phyloP scores from a whole-genome alignment of 2,888 invertebrate species.

The Lasioglossum villosulum region DNA sequence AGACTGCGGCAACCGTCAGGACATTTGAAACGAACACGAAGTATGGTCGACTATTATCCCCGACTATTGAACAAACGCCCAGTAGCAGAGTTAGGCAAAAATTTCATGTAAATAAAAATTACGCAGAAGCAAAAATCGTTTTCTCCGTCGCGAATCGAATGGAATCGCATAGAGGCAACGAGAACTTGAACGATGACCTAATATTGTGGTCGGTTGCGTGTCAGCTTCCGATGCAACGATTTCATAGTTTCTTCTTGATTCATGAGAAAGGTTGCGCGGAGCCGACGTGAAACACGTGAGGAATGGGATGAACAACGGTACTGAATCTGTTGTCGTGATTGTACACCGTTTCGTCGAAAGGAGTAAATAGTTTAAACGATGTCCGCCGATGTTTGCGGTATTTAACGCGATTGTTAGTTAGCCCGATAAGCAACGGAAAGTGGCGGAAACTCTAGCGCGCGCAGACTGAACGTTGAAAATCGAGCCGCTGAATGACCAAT shows the following conservation, averaged over 20 bases:
- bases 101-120: too few relatives aligned
- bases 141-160: not conserved
- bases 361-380: not conserved
- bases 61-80: too few relatives aligned
- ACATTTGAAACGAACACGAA: too few relatives aligned
- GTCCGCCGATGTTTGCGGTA: not conserved
- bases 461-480: slow-evolving; percentile 1
- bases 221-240: not conserved
- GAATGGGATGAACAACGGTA: not conserved
- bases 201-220: not conserved
- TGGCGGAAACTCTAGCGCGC: too few relatives aligned
- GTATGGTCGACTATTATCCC: too few relatives aligned
- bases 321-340: not conserved
- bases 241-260: not conserved
- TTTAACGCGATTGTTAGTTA: not conserved
- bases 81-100: too few relatives aligned
- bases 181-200: not conserved
- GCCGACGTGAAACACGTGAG: not conserved
- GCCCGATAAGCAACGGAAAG: not conserved
- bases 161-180: not conserved
- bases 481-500: slow-evolving; percentile 38
- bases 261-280: not conserved
- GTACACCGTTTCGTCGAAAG: not conserved
- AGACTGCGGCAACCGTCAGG: too few relatives aligned
- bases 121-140: not conserved